phyloP scores from a whole-genome alignment of 2,113 vertebrate genomes.

The Numida meleagris region DNA sequence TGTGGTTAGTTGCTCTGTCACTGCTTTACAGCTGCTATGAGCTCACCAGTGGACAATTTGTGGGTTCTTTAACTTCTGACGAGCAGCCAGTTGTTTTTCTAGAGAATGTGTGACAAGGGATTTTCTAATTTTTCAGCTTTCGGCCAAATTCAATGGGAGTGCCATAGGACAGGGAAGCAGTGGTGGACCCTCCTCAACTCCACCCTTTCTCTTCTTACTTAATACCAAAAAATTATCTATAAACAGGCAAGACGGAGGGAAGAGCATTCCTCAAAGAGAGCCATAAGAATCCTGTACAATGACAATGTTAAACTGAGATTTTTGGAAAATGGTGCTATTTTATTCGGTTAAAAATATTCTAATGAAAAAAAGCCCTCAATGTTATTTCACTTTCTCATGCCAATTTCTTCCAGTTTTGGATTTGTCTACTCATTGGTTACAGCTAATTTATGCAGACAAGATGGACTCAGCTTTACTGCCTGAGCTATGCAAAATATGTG shows the following conservation, averaged over 20 bases:
- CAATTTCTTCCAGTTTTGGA: background rate
- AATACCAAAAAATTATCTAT: background rate
- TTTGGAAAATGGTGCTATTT: background rate
- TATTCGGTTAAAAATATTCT: background rate
- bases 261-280: background rate
- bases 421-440: background rate
- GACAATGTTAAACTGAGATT: background rate
- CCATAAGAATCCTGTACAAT: background rate
- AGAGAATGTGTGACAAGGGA: background rate
- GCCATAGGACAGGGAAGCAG: background rate
- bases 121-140: background rate
- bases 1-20: background rate
- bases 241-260: background rate
- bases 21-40: conserved; percentile 41
- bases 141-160: background rate
- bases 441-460: background rate
- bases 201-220: conserved; percentile 12
- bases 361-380: background rate
- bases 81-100: background rate
- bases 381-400: background rate
- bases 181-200: background rate
- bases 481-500: background rate
- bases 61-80: background rate
- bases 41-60: background rate
- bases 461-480: background rate